Evolutionary conservation across 1,140 invertebrate species (phyloP), one percentile per base, ranked within the genome.

Genomic region (Bradysia coprophila): DNA sequence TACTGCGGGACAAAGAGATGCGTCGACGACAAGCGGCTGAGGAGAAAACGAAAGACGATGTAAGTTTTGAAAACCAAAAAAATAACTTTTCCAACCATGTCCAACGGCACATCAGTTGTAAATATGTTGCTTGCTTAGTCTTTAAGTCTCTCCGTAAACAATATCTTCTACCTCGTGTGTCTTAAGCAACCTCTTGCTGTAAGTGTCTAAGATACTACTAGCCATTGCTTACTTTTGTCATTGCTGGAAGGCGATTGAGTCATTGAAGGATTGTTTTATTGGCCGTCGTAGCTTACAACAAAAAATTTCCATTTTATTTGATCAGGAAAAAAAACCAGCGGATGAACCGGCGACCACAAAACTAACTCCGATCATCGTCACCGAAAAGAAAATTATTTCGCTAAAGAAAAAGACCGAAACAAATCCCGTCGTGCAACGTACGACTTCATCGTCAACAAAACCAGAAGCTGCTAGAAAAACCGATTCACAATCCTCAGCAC

Each of bases 1-100:
- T 76, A 3, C 48, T 75, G 33, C 61, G 66, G 3, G 66, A 70
- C 51, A 77, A 77, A 50, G 74, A 77, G 54, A 65, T 72, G 49
- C 63, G 72, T 43, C 56, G 74, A 41, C 66, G 72, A 49, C 61
- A 68, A 46, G 71, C 71, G 4, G 69, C 69, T 24, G 58, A 61
- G 50, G 57, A 59, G 45, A 59, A 60, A 43, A 46, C 42, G 21
- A 36, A 42, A 21, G 49, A 55, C 6, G 57, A 60, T 51, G 58
- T 60, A 18, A 56, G 52, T 52, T 20, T 9, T 13, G 18, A 20
- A n/a, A n/a, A n/a, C n/a, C n/a, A n/a, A n/a, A n/a, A n/a, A n/a
- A n/a, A n/a, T n/a, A n/a, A n/a, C n/a, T n/a, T n/a, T n/a, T n/a
- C n/a, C n/a, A 6, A 11, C 8, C 8, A 37, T 37, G 36, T 37